A percentile compares a stretch with the other conserved stretches of the same genome.
phyloP scores from a whole-genome alignment of 2,888 invertebrate genomes.

The Horisme vitalbata region DNA sequence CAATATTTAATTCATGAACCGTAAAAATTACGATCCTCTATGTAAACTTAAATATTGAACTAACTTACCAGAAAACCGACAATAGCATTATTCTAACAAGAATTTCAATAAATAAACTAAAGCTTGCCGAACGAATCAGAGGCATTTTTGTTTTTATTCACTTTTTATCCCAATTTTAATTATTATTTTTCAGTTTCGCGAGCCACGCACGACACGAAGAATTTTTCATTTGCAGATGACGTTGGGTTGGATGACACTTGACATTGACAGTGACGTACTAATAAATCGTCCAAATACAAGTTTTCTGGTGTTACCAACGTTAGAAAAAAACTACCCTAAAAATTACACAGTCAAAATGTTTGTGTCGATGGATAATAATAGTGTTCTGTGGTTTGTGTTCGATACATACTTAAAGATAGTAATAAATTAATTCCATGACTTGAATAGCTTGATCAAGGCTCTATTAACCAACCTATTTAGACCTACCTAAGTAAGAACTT shows the following conservation, averaged over 20 bases:
- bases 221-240: slow-evolving; percentile 29
- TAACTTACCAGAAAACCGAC: slow-evolving; percentile 80
- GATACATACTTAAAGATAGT: no score
- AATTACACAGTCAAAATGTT: no score
- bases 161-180: slow-evolving; percentile 12
- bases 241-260: no score
- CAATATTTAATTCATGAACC: slow-evolving; percentile 41
- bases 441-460: no score
- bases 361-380: neutral
- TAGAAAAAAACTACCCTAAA: no score
- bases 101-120: slow-evolving; percentile 77
- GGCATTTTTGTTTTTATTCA: slow-evolving; percentile 59
- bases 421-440: no score
- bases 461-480: no score
- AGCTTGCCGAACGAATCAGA: slow-evolving; percentile 69
- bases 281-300: no score
- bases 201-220: slow-evolving; percentile 18
- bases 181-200: slow-evolving; percentile 15
- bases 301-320: no score
- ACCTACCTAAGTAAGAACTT: no score
- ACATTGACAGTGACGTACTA: no score
- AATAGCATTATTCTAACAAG: slow-evolving; percentile 73
- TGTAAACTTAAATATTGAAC: slow-evolving; percentile 40
- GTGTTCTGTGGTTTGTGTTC: no score
- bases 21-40: slow-evolving; percentile 22